These are phyloP conservation scores for Drosophila meridionalis DNA, from an alignment of 2,888 invertebrate genomes.

Conservation along the genomic window DNA sequence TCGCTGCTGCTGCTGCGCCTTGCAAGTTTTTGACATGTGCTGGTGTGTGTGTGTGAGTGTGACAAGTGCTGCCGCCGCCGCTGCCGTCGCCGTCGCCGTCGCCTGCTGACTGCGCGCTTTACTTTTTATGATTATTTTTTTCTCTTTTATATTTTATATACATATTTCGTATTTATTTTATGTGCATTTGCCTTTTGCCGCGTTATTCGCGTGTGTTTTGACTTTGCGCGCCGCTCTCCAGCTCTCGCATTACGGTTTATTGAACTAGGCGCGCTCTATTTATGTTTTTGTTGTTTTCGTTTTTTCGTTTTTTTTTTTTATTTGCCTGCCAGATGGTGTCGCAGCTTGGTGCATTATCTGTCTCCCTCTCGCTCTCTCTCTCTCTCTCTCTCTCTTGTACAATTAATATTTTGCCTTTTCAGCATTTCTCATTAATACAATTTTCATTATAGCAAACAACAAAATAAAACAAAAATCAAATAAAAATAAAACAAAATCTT, in stretches of 20 bases:
- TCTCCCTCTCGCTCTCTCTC: background rate
- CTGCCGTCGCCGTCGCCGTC: conserved; percentile 19
- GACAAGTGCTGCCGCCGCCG: conserved; percentile 44
- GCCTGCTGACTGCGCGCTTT: conserved; percentile 56
- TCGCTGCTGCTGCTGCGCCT: conserved; percentile 22
- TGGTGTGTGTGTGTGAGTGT: conserved; percentile 31
- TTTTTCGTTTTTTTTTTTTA: conserved; percentile 28
- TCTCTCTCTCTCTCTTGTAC: background rate
- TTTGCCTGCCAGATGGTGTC: conserved; percentile 20
- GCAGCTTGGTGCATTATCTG: background rate
- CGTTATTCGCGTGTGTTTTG: conserved; percentile 74
- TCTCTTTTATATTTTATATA: conserved; percentile 34
- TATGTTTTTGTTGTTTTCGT: conserved; percentile 17
- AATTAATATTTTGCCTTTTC: conserved; percentile 43
- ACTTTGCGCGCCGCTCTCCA: conserved; percentile 27
- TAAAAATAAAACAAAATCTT: conserved; percentile 6
- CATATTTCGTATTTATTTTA: conserved; percentile 68
- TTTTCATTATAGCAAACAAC: conserved; percentile 37
- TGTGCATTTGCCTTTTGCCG: conserved; percentile 70
- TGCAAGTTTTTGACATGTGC: conserved; percentile 50
- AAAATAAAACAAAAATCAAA: conserved; percentile 4
- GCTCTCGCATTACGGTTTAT: conserved; percentile 53
- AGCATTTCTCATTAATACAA: conserved; percentile 46
- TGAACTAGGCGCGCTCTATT: conserved; percentile 61
- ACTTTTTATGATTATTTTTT: conserved; percentile 52